These are phyloP conservation scores for Bryconaethiops microstoma DNA, from an alignment of 2,797 vertebrate genomes.

Conservation along the genomic window DNA sequence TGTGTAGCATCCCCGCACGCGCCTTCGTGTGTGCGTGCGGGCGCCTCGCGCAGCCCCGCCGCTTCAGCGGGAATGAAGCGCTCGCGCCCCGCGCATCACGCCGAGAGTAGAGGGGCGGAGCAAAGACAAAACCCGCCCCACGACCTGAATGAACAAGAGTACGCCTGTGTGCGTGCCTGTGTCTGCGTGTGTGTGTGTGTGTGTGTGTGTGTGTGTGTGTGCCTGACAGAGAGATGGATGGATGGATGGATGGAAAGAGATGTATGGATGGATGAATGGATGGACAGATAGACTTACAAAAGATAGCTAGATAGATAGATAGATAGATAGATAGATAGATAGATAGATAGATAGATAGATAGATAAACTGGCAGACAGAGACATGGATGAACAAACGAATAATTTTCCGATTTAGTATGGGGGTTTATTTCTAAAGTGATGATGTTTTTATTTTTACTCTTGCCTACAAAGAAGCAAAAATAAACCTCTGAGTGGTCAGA, in stretches of 20 bases:
- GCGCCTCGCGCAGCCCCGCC: slow-evolving; percentile 7
- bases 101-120: slow-evolving; percentile 50
- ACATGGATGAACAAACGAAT: too few species aligned
- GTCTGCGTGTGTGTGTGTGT: too few species aligned
- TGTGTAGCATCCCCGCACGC: neutral
- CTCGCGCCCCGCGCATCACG: slow-evolving; percentile 19
- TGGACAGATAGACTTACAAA: neutral
- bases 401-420: too few species aligned
- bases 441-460: neutral
- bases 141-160: slow-evolving; percentile 39
- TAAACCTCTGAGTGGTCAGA: neutral
- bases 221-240: too few species aligned
- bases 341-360: too few species aligned
- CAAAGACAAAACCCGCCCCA: slow-evolving; percentile 33
- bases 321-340: too few species aligned
- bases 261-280: neutral
- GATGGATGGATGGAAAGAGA: slow-evolving; percentile 8
- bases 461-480: too few species aligned
- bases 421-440: neutral
- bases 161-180: slow-evolving; percentile 20
- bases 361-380: too few species aligned
- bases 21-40: neutral
- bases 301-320: neutral
- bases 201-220: too few species aligned
- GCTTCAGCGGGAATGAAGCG: slow-evolving; percentile 57